Base-by-base conservation (phyloP, 2,888 invertebrate species). In the Philereme vetulata region DNA sequence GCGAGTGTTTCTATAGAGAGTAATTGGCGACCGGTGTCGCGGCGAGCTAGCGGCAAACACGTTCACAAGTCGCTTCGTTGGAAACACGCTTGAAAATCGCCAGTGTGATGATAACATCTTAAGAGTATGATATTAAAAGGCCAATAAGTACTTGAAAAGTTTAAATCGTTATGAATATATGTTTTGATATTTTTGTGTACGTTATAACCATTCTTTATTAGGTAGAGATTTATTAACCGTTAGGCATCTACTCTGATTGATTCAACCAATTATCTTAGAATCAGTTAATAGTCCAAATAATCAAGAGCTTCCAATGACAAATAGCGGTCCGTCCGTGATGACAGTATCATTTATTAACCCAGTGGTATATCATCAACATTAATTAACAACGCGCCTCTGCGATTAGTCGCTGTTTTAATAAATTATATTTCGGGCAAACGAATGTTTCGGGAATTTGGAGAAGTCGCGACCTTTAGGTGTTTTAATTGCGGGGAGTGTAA, bases 321-420 rank as follows among this genome's bases (percentile, higher is more conserved):
- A 88, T 85, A 80, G 77, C 76, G 66, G 66, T 66, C 76, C 75
- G 77, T 70, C 76, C 72, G 81, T 75, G 90, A 83, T 86, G 91
- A 90, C 90, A 89, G 84, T 62, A 71, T 78, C 85, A 88, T 91
- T 90, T 86, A 80, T 88, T 79, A 82, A 65, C 65, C 57, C 58
- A 55, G 43, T 72, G 70, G 68, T 77, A 77, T 83, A 86, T 85
- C 85, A 86, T 87, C 86, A 84, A 70, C 74, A 70, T 62, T 55
- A 49, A 62, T 58, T 62, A 55, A 51, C 72, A 71, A 76, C 74
- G 76, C 81, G 64, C 77, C 78, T 74, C 71, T 56, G 11, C 67
- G 65, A 75, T 77, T 72, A 76, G 69, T 46, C 58, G 35, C 51
- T 51, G 64, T 60, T 61, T 57, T 58, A 55, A 53, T 58, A 60